Conservation (phyloP, 2,797 vertebrate genomes). For the Anguilla anguilla region DNA sequence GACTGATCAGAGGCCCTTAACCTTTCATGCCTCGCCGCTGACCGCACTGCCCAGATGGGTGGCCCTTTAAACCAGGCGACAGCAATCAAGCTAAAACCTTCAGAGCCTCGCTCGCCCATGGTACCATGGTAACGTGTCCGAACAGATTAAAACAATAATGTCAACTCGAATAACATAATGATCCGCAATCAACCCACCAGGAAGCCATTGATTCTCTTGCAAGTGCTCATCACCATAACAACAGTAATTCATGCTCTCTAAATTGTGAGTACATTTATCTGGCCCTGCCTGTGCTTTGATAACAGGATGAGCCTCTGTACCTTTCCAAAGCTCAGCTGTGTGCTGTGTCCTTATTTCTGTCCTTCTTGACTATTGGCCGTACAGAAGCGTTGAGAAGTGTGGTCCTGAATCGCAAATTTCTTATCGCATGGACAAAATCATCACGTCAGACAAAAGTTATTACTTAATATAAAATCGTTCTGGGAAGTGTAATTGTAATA, state of each 20-base stretch:
- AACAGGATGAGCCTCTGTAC: slow-evolving; percentile 10
- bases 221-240: slow-evolving; percentile 62
- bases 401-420: not conserved
- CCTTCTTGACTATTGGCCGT: not conserved
- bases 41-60: slow-evolving; percentile 18
- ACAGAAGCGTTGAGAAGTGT: not conserved
- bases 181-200: slow-evolving; percentile 60
- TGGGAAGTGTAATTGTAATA: not conserved
- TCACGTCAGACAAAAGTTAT: not conserved
- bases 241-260: slow-evolving; percentile 52
- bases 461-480: not conserved
- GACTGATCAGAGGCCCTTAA: not conserved
- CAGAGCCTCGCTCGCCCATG: slow-evolving; percentile 34
- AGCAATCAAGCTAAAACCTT: slow-evolving; percentile 22
- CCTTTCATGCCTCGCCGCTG: not conserved
- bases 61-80: slow-evolving; percentile 24
- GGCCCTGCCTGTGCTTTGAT: slow-evolving; percentile 40
- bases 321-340: not conserved
- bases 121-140: slow-evolving; percentile 51
- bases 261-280: slow-evolving; percentile 39
- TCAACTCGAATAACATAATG: slow-evolving; percentile 61
- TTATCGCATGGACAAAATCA: not conserved
- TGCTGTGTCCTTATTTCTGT: not conserved
- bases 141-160: slow-evolving; percentile 61
- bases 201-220: slow-evolving; percentile 50